Conservation (phyloP, 2,797 vertebrate genomes). For the Synaphobranchus kaupii region DNA sequence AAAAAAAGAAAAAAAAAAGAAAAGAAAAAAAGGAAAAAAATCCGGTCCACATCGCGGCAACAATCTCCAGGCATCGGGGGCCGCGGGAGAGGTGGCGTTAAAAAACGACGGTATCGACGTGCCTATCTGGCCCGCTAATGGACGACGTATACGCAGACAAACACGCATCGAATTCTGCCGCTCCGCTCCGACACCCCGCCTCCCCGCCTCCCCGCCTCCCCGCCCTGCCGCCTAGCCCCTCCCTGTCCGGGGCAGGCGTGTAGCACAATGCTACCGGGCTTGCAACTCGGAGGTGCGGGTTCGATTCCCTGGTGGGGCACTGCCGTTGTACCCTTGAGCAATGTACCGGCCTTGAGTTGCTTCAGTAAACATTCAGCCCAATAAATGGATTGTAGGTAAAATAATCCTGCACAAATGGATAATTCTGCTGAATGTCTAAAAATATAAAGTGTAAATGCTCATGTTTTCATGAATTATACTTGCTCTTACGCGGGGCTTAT, state of each 20-base stretch:
- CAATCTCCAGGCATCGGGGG: constrained; percentile 21
- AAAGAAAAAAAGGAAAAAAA: constrained; percentile 31
- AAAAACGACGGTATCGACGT: constrained; percentile 49
- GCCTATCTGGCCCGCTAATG: constrained; percentile 47
- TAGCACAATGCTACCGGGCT: background rate
- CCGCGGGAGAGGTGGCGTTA: constrained; percentile 34
- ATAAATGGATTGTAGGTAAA: background rate
- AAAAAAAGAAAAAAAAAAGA: constrained; percentile 26
- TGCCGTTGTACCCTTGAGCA: background rate
- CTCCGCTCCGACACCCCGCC: background rate
- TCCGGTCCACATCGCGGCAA: background rate
- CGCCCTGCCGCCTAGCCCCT: background rate
- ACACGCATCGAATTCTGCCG: constrained; percentile 37
- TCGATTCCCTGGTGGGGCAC: background rate
- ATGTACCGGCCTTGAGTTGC: no score
- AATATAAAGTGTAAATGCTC: background rate
- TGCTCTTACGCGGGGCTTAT: background rate
- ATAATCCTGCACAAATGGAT: no score
- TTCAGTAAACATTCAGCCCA: no score
- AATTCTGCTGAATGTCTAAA: background rate
- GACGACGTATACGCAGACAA: constrained; percentile 30
- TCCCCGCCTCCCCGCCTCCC: background rate
- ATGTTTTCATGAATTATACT: background rate
- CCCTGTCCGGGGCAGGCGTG: background rate
- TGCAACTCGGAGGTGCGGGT: background rate